Conservation (phyloP, 2,888 invertebrate species). For the Caenorhabditis imperialis region DNA sequence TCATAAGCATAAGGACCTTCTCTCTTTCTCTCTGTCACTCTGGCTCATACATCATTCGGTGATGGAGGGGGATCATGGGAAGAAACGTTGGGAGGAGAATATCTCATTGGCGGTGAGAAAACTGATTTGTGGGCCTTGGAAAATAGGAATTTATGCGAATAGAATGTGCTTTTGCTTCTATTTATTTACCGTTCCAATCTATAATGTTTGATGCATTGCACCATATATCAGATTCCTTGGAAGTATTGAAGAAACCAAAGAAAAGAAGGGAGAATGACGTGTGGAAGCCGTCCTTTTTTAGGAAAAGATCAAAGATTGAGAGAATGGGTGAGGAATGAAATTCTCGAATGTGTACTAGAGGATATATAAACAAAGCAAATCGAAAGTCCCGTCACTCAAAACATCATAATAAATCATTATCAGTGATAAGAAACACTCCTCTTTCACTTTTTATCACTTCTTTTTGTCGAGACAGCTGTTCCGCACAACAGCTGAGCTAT, state of each 20-base stretch:
- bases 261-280: slow-evolving; percentile 4
- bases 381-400: slow-evolving; percentile 2
- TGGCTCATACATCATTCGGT: no score
- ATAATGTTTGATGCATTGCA: no score
- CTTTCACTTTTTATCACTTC: slow-evolving; percentile 2
- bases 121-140: no score
- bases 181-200: no score
- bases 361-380: slow-evolving; percentile 10
- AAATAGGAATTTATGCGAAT: no score
- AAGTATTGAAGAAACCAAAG: slow-evolving; percentile 2
- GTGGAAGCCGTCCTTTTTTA: slow-evolving; percentile 15
- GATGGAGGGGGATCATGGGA: no score
- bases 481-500: not conserved
- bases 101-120: no score
- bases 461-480: slow-evolving; percentile 25
- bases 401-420: slow-evolving; percentile 45
- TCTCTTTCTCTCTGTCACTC: not conserved
- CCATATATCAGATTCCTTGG: no score
- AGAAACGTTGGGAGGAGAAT: no score
- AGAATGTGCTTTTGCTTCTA: no score
- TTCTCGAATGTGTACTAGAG: no score
- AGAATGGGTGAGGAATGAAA: no score
- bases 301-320: slow-evolving; percentile 32
- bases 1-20: not conserved
- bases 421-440: slow-evolving; percentile 16